phyloP scores from a whole-genome alignment of 2,797 vertebrate species.

The Tenualosa thibaudeaui region DNA sequence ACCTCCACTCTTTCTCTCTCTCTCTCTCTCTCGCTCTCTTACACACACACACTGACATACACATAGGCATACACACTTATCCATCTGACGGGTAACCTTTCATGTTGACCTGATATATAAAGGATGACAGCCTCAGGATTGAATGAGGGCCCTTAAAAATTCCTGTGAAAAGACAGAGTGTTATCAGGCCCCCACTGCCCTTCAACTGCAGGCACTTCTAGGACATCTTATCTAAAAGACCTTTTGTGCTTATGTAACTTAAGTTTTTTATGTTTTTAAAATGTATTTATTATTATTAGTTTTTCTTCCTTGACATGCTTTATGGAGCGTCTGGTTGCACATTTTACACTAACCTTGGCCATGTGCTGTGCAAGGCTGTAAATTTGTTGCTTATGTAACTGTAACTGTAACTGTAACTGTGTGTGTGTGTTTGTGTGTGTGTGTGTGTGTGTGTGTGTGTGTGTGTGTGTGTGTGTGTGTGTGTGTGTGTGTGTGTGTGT shows the following conservation, averaged over 20 bases:
- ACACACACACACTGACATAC: background rate
- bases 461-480: background rate
- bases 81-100: background rate
- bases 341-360: background rate
- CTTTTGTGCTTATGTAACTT: background rate
- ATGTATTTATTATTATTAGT: background rate
- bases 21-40: background rate
- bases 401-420: too few relatives aligned
- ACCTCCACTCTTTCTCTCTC: background rate
- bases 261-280: background rate
- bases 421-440: background rate
- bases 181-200: background rate
- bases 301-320: background rate
- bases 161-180: background rate
- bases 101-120: background rate
- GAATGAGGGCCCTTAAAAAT: slow-evolving; percentile 1
- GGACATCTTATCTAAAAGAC: slow-evolving; percentile 2
- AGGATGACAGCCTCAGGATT: slow-evolving; percentile 3
- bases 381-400: slow-evolving; percentile 29
- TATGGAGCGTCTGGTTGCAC: background rate
- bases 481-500: background rate
- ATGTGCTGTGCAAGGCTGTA: background rate
- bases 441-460: background rate
- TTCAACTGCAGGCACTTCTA: background rate
- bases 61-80: background rate